Evolutionary conservation across 2,797 vertebrate species (phyloP).

Genomic region (Alca torda): DNA sequence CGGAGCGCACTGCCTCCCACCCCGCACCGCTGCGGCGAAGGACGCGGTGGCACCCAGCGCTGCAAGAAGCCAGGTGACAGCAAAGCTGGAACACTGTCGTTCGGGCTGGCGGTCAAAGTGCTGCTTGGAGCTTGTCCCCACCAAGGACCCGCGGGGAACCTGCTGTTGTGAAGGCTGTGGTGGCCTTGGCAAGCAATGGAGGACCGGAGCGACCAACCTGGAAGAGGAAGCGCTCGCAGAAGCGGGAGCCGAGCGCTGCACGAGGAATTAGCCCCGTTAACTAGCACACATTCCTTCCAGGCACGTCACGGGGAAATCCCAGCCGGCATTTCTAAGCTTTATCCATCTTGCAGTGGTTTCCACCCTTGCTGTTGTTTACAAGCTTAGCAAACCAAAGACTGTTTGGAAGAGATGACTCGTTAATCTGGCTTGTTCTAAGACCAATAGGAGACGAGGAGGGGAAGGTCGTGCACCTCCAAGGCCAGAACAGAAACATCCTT

Average conservation of each 20-base stretch:
- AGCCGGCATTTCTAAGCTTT: not conserved
- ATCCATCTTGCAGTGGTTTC: slow-evolving; percentile 1
- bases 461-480: slow-evolving; percentile 9
- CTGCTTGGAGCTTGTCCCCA: not conserved
- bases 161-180: not conserved
- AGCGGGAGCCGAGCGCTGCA: accelerated
- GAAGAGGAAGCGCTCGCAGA: not conserved
- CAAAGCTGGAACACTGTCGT: not conserved
- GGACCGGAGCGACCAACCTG: not conserved
- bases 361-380: slow-evolving; percentile 28
- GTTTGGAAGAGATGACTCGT: slow-evolving; percentile 44
- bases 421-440: slow-evolving; percentile 55
- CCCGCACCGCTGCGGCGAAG: accelerated
- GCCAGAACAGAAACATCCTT: slow-evolving; percentile 9
- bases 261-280: not conserved
- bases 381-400: slow-evolving; percentile 48
- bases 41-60: not conserved
- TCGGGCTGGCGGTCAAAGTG: not conserved
- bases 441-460: slow-evolving; percentile 17
- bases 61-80: not conserved
- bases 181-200: not conserved
- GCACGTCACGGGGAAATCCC: slow-evolving; percentile 25
- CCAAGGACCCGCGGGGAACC: accelerated
- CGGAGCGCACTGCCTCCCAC: not conserved
- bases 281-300: not conserved